Evolutionary conservation across 2,113 vertebrate genomes (phyloP), one percentile per base, ranked within the genome.

Genomic region (Plectropomus leopardus): DNA sequence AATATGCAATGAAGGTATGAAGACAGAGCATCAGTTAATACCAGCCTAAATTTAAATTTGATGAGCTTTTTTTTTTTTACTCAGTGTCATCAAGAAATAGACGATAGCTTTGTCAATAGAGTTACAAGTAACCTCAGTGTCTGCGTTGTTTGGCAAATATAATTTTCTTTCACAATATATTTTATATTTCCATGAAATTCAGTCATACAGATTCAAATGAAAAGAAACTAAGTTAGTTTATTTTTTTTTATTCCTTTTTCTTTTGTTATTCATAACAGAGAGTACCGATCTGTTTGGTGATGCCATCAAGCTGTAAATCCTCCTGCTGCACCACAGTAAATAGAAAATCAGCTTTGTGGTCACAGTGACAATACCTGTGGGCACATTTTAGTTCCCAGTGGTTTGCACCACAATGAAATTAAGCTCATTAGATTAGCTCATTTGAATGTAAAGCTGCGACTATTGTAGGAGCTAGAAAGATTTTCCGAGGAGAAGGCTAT

Each of bases 381-480:
- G 83, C 71, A 58, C 74, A 76, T 81, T 63, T 21, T 68, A 57
- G 63, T 78, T 81, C 44, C 59, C 74, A 57, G 15, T 72, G 73
- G 72, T 72, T 85, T 50, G 24, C 79, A 23, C 30, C 5, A 55
- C 72, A 84, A 63, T 77, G 67, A 69, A 66, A 82, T 84, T 77
- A 84, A 76, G 58, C 64, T 84, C 23, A 78, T 84, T 84, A 80
- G 69, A 85, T 69, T 42, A 70, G 67, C 54, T 81, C 44, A 75
- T 89, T 86, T 79, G 64, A 76, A 74, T 79, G 50, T 76, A 74
- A 82, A 88, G 75, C 80, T 68, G 76, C 63, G 73, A 71, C 66
- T 61, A 15, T 47, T 54, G 48, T 42, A 50, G 69, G 21, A 72
- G 63, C 26, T 23, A 14, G 68, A 8, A 54, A 57, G 23, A 17